Base-by-base conservation (phyloP, 2,888 invertebrate genomes). In the Adelphocoris suturalis region DNA sequence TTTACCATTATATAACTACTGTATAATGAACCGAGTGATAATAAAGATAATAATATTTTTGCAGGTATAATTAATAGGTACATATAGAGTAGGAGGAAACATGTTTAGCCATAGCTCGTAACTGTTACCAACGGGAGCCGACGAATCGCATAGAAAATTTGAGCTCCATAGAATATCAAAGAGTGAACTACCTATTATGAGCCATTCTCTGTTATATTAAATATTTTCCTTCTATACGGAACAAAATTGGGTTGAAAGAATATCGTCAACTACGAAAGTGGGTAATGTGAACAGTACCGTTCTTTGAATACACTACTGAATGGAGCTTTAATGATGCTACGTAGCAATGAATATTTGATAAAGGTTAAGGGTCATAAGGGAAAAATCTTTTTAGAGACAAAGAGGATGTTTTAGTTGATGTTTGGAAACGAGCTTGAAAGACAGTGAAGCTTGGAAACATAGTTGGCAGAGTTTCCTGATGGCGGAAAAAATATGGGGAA, bases 301-400 rank as follows among this genome's bases (percentile, higher is more conserved):
- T 23, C 1, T 68, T 7, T 0, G 68, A 68, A 23, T 68, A 68
- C 37, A 37, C 23, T 68, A 68, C 23, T 23, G 7, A 68, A 68
- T 4, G 68, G 23, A 23, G 68, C 23, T 68, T 68, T 68, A 19
- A 68, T 23, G 23, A 68, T 68, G 68, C 11, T 12, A 37, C n/a
- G 37, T 2, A 68, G 68, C 68, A 23, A 12, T 23, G 68, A 68
- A 68, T 68, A 23, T 68, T 68, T 68, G 12, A 68, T 68, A 68
- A 68, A 23, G 23, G 23, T 68, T 68, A 68, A 23, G 68, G 68
- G 68, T 68, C 19, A 68, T 37, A 23, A 68, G 19, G 68, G 68
- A 68, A 23, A 13, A 68, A 68, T 12, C 23, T 23, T 68, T 68
- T 0, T 1, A 11, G 9, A 68, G 0, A 23, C 23, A 23, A 5